phyloP scores from a whole-genome alignment of 2,888 invertebrate species.

The Pristionchus mayeri region DNA sequence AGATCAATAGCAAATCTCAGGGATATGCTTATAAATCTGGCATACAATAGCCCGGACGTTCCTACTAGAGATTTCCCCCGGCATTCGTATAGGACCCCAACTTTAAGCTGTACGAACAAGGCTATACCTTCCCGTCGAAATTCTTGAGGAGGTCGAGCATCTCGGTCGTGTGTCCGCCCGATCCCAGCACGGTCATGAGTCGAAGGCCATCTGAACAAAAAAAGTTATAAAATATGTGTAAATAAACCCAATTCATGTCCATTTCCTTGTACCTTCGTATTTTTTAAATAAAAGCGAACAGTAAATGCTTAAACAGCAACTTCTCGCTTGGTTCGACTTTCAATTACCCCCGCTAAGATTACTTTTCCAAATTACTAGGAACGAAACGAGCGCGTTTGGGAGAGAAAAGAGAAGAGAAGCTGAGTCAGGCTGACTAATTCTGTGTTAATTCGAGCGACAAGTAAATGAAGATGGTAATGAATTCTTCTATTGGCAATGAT shows the following conservation, averaged over 20 bases:
- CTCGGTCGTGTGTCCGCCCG: constrained; percentile 96
- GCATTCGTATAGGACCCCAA: no score
- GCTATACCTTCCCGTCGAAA: constrained; percentile 77
- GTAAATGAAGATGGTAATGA: no score
- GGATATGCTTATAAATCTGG: no score
- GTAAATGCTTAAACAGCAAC: no score
- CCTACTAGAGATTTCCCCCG: no score
- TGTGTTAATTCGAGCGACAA: no score
- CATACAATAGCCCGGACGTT: no score
- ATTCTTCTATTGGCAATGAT: no score
- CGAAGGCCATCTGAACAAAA: not conserved
- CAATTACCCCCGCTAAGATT: not conserved
- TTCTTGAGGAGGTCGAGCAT: constrained; percentile 85
- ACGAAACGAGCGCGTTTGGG: not conserved
- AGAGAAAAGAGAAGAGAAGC: not conserved
- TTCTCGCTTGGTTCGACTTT: not conserved
- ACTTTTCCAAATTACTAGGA: not conserved
- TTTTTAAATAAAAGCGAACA: no score
- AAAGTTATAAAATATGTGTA: not conserved
- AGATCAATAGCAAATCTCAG: not conserved
- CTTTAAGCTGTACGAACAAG: no score
- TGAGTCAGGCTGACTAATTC: not conserved
- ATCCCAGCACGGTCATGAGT: constrained; percentile 60
- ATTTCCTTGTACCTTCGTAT: no score
- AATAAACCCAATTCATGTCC: no score